Evolutionary conservation across 2,888 invertebrate species (phyloP).

Genomic region (Drosophila mulleri): DNA sequence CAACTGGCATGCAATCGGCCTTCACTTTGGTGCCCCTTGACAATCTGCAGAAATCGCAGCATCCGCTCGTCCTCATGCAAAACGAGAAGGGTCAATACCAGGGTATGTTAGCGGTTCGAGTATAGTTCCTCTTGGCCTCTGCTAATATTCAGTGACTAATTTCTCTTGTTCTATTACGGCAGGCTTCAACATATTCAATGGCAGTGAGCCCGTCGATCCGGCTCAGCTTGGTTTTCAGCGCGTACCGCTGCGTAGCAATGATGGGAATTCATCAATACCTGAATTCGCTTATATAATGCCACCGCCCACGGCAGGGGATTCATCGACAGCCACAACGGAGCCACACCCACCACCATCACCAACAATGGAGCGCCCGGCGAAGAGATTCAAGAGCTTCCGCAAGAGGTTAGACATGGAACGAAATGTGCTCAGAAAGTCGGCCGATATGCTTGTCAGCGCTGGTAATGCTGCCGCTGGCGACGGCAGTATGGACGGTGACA

Average conservation of each 20-base stretch:
- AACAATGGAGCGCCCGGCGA: conserved; percentile 32
- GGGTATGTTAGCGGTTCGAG: conserved; percentile 63
- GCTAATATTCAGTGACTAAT: too few species aligned
- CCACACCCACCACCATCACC: neutral
- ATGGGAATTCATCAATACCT: conserved; percentile 47
- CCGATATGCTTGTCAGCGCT: conserved; percentile 48
- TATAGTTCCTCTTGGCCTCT: neutral
- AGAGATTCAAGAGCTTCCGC: conserved; percentile 48
- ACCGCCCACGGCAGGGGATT: neutral
- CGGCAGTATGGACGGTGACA: conserved; percentile 39
- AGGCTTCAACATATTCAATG: conserved; percentile 82
- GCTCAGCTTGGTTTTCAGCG: conserved; percentile 40
- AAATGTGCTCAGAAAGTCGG: conserved; percentile 12
- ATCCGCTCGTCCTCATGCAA: conserved; percentile 81
- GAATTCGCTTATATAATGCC: conserved; percentile 52
- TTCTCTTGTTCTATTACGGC: conserved; percentile 18
- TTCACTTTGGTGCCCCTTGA: conserved; percentile 44
- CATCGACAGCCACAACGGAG: neutral
- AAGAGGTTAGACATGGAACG: neutral
- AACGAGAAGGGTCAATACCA: conserved; percentile 83
- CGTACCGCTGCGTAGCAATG: conserved; percentile 41
- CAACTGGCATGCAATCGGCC: neutral
- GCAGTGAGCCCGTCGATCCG: conserved; percentile 60
- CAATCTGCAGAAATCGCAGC: conserved; percentile 73
- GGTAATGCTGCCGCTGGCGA: conserved; percentile 50